Conservation (phyloP, 2,888 invertebrate species). For the Yponomeuta sedellus region DNA sequence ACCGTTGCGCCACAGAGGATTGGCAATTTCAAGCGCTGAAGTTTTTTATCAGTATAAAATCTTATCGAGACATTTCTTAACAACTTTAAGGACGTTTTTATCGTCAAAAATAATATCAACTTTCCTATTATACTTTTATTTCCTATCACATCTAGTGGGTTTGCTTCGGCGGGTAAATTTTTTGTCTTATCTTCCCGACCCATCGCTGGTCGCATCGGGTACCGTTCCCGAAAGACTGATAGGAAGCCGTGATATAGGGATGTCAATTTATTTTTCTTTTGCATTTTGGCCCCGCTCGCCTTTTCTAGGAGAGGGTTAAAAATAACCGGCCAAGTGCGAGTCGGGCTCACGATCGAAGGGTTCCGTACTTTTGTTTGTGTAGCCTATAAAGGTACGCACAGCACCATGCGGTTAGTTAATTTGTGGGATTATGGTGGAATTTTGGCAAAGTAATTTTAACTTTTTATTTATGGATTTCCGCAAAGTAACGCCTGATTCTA, state of each 20-base stretch:
- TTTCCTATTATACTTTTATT: not conserved
- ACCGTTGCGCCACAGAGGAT: no score
- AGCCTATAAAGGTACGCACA: no score
- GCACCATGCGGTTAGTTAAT: no score
- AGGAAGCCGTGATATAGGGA: not conserved
- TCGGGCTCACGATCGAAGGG: no score
- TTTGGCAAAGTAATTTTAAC: no score
- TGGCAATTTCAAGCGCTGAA: no score
- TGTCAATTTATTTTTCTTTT: not conserved
- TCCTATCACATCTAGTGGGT: not conserved
- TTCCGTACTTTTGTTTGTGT: no score
- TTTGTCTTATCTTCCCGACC: not conserved
- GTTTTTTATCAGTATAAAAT: not conserved
- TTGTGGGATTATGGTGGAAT: no score
- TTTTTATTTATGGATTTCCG: no score
- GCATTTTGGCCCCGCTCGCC: not conserved
- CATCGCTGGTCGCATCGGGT: not conserved
- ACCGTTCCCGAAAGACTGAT: not conserved
- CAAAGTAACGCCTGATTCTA: no score
- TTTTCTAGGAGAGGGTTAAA: no score
- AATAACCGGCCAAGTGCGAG: no score
- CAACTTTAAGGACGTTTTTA: not conserved
- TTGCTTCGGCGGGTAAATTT: not conserved
- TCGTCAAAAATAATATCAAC: not conserved
- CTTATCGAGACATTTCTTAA: not conserved